Evolutionary conservation across 2,797 vertebrate genomes (phyloP).

Genomic region (Adelosebastes latens): DNA sequence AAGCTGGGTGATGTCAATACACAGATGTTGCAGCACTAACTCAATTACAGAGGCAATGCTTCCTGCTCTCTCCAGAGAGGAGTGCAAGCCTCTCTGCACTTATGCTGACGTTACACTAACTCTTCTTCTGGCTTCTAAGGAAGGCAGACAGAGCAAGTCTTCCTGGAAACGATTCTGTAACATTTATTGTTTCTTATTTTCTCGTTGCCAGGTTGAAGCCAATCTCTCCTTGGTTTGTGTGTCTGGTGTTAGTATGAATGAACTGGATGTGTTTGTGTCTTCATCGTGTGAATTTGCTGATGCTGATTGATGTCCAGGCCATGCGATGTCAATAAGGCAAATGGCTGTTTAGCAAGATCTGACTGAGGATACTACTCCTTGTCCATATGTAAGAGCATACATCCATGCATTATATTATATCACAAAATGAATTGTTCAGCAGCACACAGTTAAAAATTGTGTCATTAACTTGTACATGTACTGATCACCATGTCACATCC

Average conservation of each 20-base stretch:
- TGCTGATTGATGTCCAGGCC: slow-evolving; percentile 35
- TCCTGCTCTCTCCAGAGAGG: slow-evolving; percentile 45
- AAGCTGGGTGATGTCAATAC: slow-evolving; percentile 24
- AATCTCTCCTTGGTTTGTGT: slow-evolving; percentile 15
- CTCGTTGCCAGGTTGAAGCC: slow-evolving; percentile 35
- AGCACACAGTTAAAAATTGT: neutral
- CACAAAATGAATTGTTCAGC: neutral
- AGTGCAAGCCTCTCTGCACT: slow-evolving; percentile 7
- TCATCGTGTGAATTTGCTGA: slow-evolving; percentile 28
- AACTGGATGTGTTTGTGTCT: slow-evolving; percentile 21
- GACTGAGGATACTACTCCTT: slow-evolving; percentile 47
- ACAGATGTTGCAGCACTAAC: slow-evolving; percentile 43
- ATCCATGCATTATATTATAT: neutral
- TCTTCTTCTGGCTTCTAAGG: neutral
- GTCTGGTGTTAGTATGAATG: slow-evolving; percentile 30
- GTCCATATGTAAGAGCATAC: slow-evolving; percentile 56
- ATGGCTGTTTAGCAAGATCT: slow-evolving; percentile 59
- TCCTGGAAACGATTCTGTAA: slow-evolving; percentile 2
- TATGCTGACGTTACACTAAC: neutral
- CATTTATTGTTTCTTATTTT: slow-evolving; percentile 20
- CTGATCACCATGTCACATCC: neutral
- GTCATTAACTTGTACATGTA: neutral
- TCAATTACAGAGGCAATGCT: slow-evolving; percentile 46
- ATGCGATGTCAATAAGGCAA: slow-evolving; percentile 30
- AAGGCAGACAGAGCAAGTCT: slow-evolving; percentile 3